Base-by-base conservation (phyloP, 2,888 invertebrate species). In the Folsomia candida region DNA sequence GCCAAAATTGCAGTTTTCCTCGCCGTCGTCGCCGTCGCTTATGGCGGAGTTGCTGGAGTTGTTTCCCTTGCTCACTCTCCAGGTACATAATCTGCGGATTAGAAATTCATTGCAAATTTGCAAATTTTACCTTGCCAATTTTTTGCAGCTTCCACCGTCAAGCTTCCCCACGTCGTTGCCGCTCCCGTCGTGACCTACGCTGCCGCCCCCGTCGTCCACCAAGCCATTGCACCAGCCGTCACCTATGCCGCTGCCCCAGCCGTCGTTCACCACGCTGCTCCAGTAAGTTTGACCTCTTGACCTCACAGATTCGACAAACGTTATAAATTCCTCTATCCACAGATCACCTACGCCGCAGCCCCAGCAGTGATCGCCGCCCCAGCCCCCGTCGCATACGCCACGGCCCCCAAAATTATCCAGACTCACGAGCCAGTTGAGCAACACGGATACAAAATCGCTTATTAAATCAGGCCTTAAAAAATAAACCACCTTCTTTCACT, bases 381-480 rank as follows among this genome's bases (percentile, higher is more conserved):
- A 65, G 71, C 71, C 37, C 70, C 77, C 63, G 67, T 69, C 27
- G 66, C 73, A 28, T 73, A 74, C 74, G 54, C 68, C 68, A 72
- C 78, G 64, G 79, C 76, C 66, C 66, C 70, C 65, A 78, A 75
- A 73, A 25, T 59, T 25, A 59, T 71, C 69, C 72, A 73, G 47
- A 74, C 74, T 66, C 68, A 71, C 70, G 78, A 79, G 64, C 80
- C 80, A 27, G 80, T 80, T 69, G 80, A 80, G 64, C 80, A 80
- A 78, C 80, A 80, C 76, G 80, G 80, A 78, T 80, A 80, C 79
- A 70, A 72, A 68, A 80, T 80, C 66, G 80, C 75, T 59, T 79
- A 79, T 47, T 79, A 78, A 76, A 74, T 70, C 62, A 1, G 29
- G 37, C 64, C 25, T 47, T 51, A n/a, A 25, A 1, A n/a, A n/a